A percentile compares a stretch with the other conserved stretches of the same genome.
These are phyloP conservation scores for Poecilia gillii DNA, from an alignment of 2,797 vertebrate genomes.

Conservation along the genomic window DNA sequence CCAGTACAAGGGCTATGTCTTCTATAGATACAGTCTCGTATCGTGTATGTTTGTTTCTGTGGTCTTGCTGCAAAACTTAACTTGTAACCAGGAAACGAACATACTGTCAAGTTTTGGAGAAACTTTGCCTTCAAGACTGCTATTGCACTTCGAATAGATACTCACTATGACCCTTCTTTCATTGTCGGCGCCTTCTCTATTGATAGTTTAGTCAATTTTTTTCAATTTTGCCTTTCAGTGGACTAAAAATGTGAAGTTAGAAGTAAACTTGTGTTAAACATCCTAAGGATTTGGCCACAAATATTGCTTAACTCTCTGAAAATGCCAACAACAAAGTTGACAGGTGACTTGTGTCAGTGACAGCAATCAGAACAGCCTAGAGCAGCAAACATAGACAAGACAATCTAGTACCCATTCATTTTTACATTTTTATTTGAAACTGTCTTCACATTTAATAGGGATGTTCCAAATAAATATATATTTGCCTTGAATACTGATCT, in stretches of 20 bases:
- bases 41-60: not conserved
- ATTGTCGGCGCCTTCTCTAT: not conserved
- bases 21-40: not conserved
- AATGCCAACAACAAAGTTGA: not conserved
- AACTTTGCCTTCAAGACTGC: not conserved
- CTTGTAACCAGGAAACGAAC: too few relatives aligned
- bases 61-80: not conserved
- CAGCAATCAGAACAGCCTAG: too few relatives aligned
- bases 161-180: not conserved
- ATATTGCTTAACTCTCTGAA: not conserved
- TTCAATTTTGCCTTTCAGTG: not conserved
- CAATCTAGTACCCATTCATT: not conserved
- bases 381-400: not conserved
- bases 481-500: not conserved
- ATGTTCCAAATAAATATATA: not conserved
- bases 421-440: not conserved
- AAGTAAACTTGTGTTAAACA: not conserved
- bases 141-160: not conserved
- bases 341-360: not conserved
- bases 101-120: not conserved
- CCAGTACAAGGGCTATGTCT: not conserved
- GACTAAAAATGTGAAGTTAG: not conserved
- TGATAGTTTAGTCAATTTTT: not conserved
- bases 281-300: not conserved
- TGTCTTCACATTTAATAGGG: not conserved